Evolutionary conservation across 2,797 vertebrate species (phyloP).

Genomic region (Tolypeutes matacus): DNA sequence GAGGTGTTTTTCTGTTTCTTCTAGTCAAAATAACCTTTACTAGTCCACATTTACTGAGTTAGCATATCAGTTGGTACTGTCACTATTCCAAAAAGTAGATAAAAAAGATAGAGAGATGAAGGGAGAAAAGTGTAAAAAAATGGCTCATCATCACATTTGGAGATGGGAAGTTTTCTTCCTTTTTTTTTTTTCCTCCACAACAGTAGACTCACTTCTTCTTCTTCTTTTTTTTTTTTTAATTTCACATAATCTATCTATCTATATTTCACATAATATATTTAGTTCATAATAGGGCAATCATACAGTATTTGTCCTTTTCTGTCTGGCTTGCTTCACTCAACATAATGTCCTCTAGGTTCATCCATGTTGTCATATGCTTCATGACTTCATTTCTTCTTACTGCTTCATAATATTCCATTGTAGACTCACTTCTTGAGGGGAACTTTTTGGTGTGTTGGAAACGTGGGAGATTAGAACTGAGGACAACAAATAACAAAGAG

Average conservation of each 20-base stretch:
- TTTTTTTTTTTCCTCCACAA: background rate
- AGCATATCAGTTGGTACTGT: background rate
- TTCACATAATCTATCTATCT: too few species aligned
- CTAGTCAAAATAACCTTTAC: background rate
- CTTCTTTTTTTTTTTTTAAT: too few species aligned
- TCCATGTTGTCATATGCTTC: too few species aligned
- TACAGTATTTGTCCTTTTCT: too few species aligned
- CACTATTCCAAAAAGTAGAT: background rate
- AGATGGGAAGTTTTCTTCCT: background rate
- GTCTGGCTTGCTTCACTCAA: too few species aligned
- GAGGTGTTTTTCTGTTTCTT: constrained; percentile 44
- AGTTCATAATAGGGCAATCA: too few species aligned
- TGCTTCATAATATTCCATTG: too few species aligned
- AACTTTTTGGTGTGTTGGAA: background rate
- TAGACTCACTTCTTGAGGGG: background rate
- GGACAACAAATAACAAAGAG: background rate
- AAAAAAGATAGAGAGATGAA: background rate
- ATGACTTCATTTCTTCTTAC: too few species aligned
- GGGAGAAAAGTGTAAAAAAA: background rate
- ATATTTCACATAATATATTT: too few species aligned
- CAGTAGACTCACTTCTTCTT: background rate
- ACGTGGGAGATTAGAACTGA: background rate
- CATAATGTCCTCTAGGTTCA: too few species aligned
- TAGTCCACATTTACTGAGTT: background rate
- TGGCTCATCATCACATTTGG: background rate